Evolutionary conservation across 2,888 invertebrate species (phyloP).

Genomic region (Acanthacorydalis orientalis): DNA sequence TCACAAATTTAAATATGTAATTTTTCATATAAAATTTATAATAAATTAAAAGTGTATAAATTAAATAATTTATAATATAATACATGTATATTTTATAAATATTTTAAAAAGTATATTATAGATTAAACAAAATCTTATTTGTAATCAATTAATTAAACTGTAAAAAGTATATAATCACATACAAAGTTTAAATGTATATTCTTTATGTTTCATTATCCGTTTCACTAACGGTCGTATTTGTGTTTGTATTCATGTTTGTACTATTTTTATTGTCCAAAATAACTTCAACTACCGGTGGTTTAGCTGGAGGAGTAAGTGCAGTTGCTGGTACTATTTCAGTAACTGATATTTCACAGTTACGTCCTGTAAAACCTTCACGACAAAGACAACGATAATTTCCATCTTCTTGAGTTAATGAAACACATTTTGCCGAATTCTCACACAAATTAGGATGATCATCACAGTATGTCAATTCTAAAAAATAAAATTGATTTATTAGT

Average conservation of each 20-base stretch:
- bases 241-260: not conserved
- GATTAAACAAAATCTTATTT: not conserved
- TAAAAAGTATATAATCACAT: not conserved
- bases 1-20: too few relatives aligned
- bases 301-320: conserved; percentile 2
- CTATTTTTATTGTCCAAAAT: not conserved
- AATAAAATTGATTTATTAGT: not conserved
- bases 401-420: conserved; percentile 59
- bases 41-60: too few relatives aligned
- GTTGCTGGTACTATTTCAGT: conserved; percentile 36
- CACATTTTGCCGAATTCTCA: conserved; percentile 66
- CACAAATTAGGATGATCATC: conserved; percentile 59
- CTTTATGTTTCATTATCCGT: conserved; percentile 11
- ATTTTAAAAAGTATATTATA: not conserved
- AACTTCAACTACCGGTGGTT: conserved; percentile 2
- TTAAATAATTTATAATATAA: too few relatives aligned
- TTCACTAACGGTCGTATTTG: not conserved
- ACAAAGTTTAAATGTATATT: not conserved
- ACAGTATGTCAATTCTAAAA: conserved; percentile 66
- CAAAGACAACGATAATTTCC: conserved; percentile 64
- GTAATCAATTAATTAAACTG: not conserved
- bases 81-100: not conserved
- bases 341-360: conserved; percentile 51
- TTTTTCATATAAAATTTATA: too few relatives aligned
- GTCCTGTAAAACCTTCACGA: conserved; percentile 56